Evolutionary conservation across 2,113 vertebrate genomes (phyloP).

Genomic region (Toxotes jaculatrix): DNA sequence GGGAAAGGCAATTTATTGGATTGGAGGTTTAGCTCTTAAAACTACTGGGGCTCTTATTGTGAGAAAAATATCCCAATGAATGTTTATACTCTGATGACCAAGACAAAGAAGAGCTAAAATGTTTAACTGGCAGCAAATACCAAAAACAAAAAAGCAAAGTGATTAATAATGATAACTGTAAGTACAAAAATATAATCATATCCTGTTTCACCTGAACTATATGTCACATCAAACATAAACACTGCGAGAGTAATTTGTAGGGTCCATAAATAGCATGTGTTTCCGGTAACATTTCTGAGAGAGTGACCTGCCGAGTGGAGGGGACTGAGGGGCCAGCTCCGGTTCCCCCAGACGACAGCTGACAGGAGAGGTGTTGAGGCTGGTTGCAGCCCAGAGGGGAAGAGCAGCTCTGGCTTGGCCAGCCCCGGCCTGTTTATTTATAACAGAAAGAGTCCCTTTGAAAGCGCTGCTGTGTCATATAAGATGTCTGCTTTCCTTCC

Average conservation of each 20-base stretch:
- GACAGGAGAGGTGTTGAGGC: conserved; percentile 70
- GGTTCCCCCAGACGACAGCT: conserved; percentile 85
- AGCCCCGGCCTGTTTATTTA: conserved; percentile 77
- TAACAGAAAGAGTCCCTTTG: conserved; percentile 71
- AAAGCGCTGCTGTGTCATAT: conserved; percentile 67
- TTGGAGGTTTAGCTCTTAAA: conserved; percentile 48
- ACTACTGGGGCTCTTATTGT: conserved; percentile 21
- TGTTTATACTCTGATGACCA: not conserved
- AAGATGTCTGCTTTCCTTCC: conserved; percentile 65
- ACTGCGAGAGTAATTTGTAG: conserved; percentile 39
- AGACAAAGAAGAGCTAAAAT: not conserved
- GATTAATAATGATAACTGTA: not conserved
- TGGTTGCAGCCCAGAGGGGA: conserved; percentile 57
- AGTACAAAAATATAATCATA: not conserved
- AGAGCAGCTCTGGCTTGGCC: conserved; percentile 47
- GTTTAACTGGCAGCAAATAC: not conserved
- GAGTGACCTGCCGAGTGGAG: conserved; percentile 54
- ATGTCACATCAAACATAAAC: conserved; percentile 71
- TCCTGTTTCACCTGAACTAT: not conserved
- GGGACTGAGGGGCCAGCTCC: conserved; percentile 60
- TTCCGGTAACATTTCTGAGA: conserved; percentile 80
- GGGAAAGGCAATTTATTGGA: conserved; percentile 51
- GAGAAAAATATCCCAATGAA: conserved; percentile 37
- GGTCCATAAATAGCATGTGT: conserved; percentile 76
- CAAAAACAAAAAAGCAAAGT: not conserved